Base-by-base conservation (phyloP, 2,888 invertebrate species). In the Perizoma affinitatum region DNA sequence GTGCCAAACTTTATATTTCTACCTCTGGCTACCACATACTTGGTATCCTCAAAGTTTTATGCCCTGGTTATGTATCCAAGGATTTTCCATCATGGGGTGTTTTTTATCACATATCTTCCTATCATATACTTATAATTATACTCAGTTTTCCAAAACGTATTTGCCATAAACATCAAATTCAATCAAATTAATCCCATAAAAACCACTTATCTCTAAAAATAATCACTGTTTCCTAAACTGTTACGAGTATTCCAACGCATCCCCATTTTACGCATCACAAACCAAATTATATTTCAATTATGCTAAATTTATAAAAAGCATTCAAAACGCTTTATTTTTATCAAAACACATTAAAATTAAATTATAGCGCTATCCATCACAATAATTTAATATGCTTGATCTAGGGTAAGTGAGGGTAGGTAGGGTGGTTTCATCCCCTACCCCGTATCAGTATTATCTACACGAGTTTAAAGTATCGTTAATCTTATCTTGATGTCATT, bases 311-410 rank as follows among this genome's bases (percentile, higher is more conserved):
- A 61, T 72, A 77, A 74, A 75, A 73, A 68, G 66, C 69, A 73
- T 70, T 69, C 71, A 72, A 73, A 74, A 78, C 71, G 64, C 63
- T 71, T 74, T 71, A 76, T 73, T 88, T 90, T 87, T 88, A 88
- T 88, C 86, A 87, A 85, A 90, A 87, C 88, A 88, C 88, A 90
- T 90, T 88, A 90, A 88, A 86, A 86, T 86, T 84, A 85, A 86
- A 89, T 90, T 86, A 88, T 83, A 82, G 82, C 78, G 82, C 80
- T 80, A 89, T 91, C 89, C 82, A 89, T 91, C 90, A 88, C 75
- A 79, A 82, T 88, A 88, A 90, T 87, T 89, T 89, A 90, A 89
- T 89, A 87, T 87, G 85, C 85, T 79, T 36, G 50, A 34, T 51
- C 36, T 51, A 52, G 43, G 62, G 62, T 55, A 47, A 46, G 22